Conservation (phyloP, 2,888 invertebrate genomes). For the Hybos culiciformis region DNA sequence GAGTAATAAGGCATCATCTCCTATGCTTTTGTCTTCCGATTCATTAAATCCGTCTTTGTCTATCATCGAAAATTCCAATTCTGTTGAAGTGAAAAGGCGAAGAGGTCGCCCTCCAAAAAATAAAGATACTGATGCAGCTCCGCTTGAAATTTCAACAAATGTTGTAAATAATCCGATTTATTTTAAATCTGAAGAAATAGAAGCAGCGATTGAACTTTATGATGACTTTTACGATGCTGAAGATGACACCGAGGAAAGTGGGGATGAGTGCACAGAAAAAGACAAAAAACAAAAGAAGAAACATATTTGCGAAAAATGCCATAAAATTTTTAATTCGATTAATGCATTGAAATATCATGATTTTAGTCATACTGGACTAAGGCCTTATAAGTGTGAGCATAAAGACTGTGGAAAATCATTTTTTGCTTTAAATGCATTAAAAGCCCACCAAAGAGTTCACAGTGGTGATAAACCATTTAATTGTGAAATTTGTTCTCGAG, state of each 20-base stretch:
- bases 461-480: slow-evolving; percentile 75
- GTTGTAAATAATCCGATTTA: not conserved
- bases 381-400: slow-evolving; percentile 62
- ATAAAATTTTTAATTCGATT: slow-evolving; percentile 60
- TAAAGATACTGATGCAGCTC: not conserved
- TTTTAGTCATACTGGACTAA: slow-evolving; percentile 62
- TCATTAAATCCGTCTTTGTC: too few relatives aligned
- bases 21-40: too few relatives aligned
- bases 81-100: not conserved
- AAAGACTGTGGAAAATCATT: slow-evolving; percentile 78
- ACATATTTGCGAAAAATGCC: slow-evolving; percentile 40
- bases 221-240: slow-evolving; percentile 6
- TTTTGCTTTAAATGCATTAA: slow-evolving; percentile 67
- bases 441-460: slow-evolving; percentile 69
- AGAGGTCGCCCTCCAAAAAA: not conserved
- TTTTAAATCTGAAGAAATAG: not conserved
- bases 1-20: too few relatives aligned
- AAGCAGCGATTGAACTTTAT: slow-evolving; percentile 4
- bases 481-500: slow-evolving; percentile 59
- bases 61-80: too few relatives aligned
- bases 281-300: slow-evolving; percentile 11
- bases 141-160: not conserved
- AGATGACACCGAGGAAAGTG: too few relatives aligned
- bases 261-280: too few relatives aligned
- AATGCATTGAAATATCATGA: slow-evolving; percentile 76